Percentiles rank a stretch among this genome's conserved stretches.
Evolutionary conservation across 2,113 vertebrate species (phyloP).

Genomic region (Eulacestoma nigropectus): DNA sequence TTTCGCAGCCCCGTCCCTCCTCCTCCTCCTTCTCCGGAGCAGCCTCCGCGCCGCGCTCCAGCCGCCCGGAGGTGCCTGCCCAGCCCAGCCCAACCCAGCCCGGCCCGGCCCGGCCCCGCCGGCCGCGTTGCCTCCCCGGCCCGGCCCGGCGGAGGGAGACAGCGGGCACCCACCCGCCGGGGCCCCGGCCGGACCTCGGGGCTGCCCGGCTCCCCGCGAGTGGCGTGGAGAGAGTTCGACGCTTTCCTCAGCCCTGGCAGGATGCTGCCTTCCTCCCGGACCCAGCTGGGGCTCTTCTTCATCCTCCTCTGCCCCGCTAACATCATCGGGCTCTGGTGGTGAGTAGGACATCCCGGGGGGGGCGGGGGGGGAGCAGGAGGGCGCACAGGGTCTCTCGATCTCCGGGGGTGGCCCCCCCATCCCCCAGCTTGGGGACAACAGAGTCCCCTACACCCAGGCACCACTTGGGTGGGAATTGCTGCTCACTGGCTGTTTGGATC

Average conservation of each 20-base stretch:
- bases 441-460: background rate
- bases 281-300: conserved; percentile 87
- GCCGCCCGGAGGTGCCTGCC: conserved; percentile 47
- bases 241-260: conserved; percentile 60
- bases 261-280: conserved; percentile 81
- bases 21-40: conserved; percentile 65
- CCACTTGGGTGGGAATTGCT: background rate
- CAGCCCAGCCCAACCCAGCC: background rate
- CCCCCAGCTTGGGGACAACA: background rate
- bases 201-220: background rate
- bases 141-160: background rate
- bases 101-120: background rate
- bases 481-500: background rate
- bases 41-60: conserved; percentile 59
- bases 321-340: conserved; percentile 95
- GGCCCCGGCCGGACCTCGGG: background rate
- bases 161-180: conserved; percentile 9
- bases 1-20: conserved; percentile 62
- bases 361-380: background rate
- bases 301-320: conserved; percentile 91
- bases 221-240: background rate
- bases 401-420: too few relatives aligned
- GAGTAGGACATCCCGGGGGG: conserved; percentile 65
- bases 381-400: background rate
- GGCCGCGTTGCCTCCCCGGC: background rate